Evolutionary conservation across 2,888 invertebrate species (phyloP), one percentile per base, ranked within the genome.

Genomic region (Ramazzottius varieornatus): DNA sequence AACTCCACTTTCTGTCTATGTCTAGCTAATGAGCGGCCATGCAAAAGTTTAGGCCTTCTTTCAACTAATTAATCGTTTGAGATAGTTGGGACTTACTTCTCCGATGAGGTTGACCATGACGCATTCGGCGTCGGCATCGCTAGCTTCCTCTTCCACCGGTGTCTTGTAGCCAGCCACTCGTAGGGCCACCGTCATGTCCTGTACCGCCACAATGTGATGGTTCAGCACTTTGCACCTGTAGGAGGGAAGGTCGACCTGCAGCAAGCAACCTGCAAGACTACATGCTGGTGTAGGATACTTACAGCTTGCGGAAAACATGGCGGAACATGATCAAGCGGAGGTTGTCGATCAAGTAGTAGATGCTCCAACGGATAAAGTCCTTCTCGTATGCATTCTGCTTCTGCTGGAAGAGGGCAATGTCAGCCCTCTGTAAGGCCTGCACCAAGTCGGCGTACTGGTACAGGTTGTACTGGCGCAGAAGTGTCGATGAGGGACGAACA

Each of bases 321-420:
- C 54, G 54, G 54, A 54, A 54, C 54, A 54, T 54, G 54, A 54
- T 29, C 54, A 54, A 29, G 29, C 54, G 54, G 4, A 54, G 54
- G 29, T 54, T 54, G 29, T 54, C 54, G 24, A 54, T 54, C 13
- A 54, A 24, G 29, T 54, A 54, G 54, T 16, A 54, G 20, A 54
- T 54, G 54, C 54, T 54, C 54, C 54, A 54, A 8, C 54, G 54
- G 24, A 54, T 54, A 29, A 24, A 54, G 54, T 54, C 54, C 54
- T 24, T 4, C 54, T 54, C 54, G 29, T n/a, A 24, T 8, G 4
- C 29, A 54, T 54, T 24, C n/a, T 29, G 13, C 4, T 8, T 8
- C 29, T 29, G 54, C 20, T 54, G 54, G 54, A 54, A 54, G 8
- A 54, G 29, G 4, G n/a, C 24, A 24, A 54, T 29, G 24, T 54